Evolutionary conservation across 2,797 vertebrate genomes (phyloP).

Genomic region (Pangasius larnaudii): DNA sequence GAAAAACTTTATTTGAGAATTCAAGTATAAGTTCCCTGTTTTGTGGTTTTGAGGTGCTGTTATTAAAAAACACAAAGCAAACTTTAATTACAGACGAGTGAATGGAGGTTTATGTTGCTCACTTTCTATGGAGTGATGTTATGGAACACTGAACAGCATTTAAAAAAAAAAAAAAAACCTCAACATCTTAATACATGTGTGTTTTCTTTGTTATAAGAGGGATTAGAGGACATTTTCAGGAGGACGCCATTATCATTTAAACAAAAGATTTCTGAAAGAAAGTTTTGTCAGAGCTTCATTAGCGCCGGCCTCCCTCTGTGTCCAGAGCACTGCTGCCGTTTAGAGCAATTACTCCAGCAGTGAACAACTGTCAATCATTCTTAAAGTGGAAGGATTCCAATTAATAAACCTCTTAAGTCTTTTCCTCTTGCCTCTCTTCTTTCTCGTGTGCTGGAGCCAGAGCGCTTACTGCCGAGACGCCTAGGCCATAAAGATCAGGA

Average conservation of each 20-base stretch:
- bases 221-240: slow-evolving; percentile 77
- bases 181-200: slow-evolving; percentile 60
- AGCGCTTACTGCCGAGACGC: slow-evolving; percentile 71
- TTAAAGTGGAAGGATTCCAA: slow-evolving; percentile 93
- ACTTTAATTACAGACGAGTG: slow-evolving; percentile 17
- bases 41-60: not conserved
- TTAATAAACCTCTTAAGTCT: slow-evolving; percentile 92
- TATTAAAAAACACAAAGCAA: not conserved
- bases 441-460: slow-evolving; percentile 73
- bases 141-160: slow-evolving; percentile 46
- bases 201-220: slow-evolving; percentile 73
- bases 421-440: slow-evolving; percentile 82
- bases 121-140: slow-evolving; percentile 36
- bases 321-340: slow-evolving; percentile 82
- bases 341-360: slow-evolving; percentile 92
- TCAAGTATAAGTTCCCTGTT: not conserved
- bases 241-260: slow-evolving; percentile 77
- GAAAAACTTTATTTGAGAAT: not conserved
- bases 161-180: not conserved
- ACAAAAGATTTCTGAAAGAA: slow-evolving; percentile 86
- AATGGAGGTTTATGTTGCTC: slow-evolving; percentile 37
- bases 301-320: slow-evolving; percentile 82
- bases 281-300: slow-evolving; percentile 83
- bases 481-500: slow-evolving; percentile 71
- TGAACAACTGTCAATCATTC: slow-evolving; percentile 95